Conservation (phyloP, 1,140 invertebrate genomes). For the Saccostrea cuccullata region DNA sequence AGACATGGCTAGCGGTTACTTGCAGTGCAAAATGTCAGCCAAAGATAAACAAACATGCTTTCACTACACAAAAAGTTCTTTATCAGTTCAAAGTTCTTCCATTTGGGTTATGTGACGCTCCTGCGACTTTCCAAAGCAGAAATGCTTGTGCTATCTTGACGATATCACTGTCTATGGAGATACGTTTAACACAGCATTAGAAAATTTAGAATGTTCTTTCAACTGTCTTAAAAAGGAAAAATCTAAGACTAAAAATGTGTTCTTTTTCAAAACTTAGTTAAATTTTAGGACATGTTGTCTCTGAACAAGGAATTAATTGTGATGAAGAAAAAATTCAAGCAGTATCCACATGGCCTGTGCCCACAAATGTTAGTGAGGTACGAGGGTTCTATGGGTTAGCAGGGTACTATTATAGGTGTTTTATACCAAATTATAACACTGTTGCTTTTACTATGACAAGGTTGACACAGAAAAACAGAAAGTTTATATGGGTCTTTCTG, state of each 20-base stretch:
- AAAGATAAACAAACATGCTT: conserved; percentile 45
- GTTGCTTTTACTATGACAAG: too few relatives aligned
- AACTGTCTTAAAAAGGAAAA: conserved; percentile 59
- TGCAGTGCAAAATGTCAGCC: conserved; percentile 74
- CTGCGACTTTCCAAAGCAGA: too few relatives aligned
- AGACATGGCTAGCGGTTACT: conserved; percentile 79
- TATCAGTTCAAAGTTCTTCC: too few relatives aligned
- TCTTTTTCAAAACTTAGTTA: conserved; percentile 70
- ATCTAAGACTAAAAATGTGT: conserved; percentile 70
- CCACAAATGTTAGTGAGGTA: too few relatives aligned
- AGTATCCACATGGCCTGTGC: too few relatives aligned
- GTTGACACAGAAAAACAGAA: not conserved
- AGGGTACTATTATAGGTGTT: too few relatives aligned
- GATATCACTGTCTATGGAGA: too few relatives aligned
- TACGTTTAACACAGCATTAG: not conserved
- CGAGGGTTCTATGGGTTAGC: too few relatives aligned
- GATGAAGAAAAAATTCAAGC: not conserved
- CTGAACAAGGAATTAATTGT: conserved; percentile 53
- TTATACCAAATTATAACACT: too few relatives aligned
- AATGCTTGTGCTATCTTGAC: too few relatives aligned
- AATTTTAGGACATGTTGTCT: conserved; percentile 61
- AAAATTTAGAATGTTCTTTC: conserved; percentile 35
- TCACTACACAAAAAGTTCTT: conserved; percentile 32
- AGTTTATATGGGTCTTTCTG: conserved; percentile 23
- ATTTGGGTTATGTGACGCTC: too few relatives aligned